Base-by-base conservation (phyloP, 2,113 vertebrate genomes). In the Nothoprocta pentlandii region DNA sequence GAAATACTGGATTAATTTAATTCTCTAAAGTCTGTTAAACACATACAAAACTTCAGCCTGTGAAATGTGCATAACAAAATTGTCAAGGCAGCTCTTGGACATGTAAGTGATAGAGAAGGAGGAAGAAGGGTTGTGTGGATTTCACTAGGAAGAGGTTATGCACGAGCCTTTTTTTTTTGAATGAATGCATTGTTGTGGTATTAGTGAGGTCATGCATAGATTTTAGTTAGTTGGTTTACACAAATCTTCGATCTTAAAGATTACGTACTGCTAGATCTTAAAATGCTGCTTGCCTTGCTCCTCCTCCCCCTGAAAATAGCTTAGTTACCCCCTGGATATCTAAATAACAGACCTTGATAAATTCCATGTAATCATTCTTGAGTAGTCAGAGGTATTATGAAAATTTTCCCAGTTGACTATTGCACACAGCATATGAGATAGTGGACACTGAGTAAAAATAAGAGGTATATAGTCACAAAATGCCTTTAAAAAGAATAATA, bases 291-390 rank as follows among this genome's bases (percentile, higher is more conserved):
- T 69, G 19, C 36, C 25, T 80, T 83, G 12, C 56, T 23, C 8
- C 47, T 62, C 26, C 23, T 44, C 30, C 6, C 16, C 13, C 6
- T 5, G 22, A 0, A 0, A 49, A 19, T 20, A 21, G 23, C 36
- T 39, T 39, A 39, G 36, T 39, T 39, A 39, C 36, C 36, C 36
- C 36, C 36, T 39, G 80, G 77, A 77, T 19, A 42, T 21, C 19
- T 47, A 46, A 78, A 78, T 34, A 46, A 28, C 46, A 41, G 59
- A 67, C 16, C 36, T 39, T 25, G 32, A 41, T 66, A 54, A 67
- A 73, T 54, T 79, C 39, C 11, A 34, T 71, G 73, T 82, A 36
- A 19, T 73, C 5, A 8, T 67, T 56, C 61, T n/a, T 76, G 22
- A 62, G 30, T 16, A 62, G 36, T 46, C 44, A 62, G 39, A 59